phyloP scores from a whole-genome alignment of 2,113 vertebrate species.

The Prietella phreatophila region DNA sequence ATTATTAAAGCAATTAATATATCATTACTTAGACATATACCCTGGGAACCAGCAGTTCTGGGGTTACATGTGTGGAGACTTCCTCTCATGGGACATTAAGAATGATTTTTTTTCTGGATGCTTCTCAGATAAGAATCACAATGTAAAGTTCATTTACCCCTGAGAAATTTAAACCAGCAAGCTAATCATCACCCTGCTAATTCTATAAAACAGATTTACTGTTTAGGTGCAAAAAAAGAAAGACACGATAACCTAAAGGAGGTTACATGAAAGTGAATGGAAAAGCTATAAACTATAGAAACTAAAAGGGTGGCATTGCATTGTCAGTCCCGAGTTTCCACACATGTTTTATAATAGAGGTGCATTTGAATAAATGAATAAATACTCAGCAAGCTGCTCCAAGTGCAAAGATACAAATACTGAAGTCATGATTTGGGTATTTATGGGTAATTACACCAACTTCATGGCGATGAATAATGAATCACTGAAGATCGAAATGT shows the following conservation, averaged over 20 bases:
- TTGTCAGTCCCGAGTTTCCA: not conserved
- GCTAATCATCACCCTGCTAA: not conserved
- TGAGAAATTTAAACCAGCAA: not conserved
- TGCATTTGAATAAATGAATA: not conserved
- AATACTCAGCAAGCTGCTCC: not conserved
- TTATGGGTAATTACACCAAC: not conserved
- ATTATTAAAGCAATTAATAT: slow-evolving; percentile 24
- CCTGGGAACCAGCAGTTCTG: slow-evolving; percentile 19
- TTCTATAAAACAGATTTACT: not conserved
- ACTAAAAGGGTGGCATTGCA: not conserved
- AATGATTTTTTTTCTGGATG: not conserved
- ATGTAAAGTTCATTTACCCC: slow-evolving; percentile 26
- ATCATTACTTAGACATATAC: slow-evolving; percentile 21
- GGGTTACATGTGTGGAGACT: not conserved
- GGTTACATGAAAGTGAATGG: not conserved
- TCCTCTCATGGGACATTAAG: slow-evolving; percentile 29
- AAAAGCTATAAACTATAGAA: not conserved
- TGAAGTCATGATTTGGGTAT: too few relatives aligned
- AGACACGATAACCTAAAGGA: not conserved
- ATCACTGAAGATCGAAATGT: not conserved
- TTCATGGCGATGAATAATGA: not conserved
- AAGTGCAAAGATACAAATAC: not conserved
- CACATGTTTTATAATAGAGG: not conserved
- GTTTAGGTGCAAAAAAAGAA: not conserved
- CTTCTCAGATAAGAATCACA: slow-evolving; percentile 15